These are phyloP conservation scores for Drosophila longiperda DNA, from an alignment of 2,888 invertebrate species.

Conservation along the genomic window DNA sequence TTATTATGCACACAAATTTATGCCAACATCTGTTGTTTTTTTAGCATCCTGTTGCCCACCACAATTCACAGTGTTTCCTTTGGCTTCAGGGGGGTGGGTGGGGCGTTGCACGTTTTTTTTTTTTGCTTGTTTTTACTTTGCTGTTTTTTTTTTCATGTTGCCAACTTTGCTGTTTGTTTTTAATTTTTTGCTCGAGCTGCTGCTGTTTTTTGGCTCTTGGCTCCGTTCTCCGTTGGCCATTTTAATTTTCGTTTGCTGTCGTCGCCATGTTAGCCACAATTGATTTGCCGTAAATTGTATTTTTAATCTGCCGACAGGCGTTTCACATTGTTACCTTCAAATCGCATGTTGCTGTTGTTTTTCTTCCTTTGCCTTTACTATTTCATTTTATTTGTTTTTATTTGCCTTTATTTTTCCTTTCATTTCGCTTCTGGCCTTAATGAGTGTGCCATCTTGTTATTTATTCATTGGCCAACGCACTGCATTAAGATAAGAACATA, in stretches of 20 bases:
- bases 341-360: conserved; percentile 9
- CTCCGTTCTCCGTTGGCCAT: conserved; percentile 28
- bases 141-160: conserved; percentile 17
- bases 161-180: conserved; percentile 62
- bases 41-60: conserved; percentile 46
- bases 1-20: conserved; percentile 75
- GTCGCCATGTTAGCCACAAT: conserved; percentile 75
- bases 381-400: conserved; percentile 5
- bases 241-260: conserved; percentile 70
- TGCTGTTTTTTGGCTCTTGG: neutral
- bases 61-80: conserved; percentile 39
- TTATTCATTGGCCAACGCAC: conserved; percentile 53
- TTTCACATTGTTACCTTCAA: conserved; percentile 38
- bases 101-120: neutral
- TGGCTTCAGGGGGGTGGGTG: conserved; percentile 9
- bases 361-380: conserved; percentile 8
- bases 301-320: conserved; percentile 76
- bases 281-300: conserved; percentile 80
- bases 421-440: conserved; percentile 34
- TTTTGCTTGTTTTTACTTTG: neutral
- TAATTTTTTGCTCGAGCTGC: conserved; percentile 72
- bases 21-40: conserved; percentile 72
- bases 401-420: conserved; percentile 13
- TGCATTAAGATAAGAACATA: neutral
- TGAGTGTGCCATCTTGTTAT: conserved; percentile 66